Evolutionary conservation across 2,888 invertebrate genomes (phyloP), one percentile per base, ranked within the genome.

Genomic region (Trisateles emortualis): DNA sequence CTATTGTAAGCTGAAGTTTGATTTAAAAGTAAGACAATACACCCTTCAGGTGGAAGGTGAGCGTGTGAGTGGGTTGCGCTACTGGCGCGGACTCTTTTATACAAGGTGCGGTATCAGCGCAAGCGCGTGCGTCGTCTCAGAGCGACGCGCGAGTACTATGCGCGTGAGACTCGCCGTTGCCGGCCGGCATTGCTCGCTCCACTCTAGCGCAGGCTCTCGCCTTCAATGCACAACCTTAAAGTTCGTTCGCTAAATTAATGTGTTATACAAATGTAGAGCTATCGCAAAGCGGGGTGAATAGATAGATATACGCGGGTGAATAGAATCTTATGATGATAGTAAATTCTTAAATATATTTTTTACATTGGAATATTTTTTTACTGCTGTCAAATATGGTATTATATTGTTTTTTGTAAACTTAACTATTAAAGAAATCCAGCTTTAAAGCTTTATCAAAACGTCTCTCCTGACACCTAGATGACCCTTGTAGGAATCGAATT

Each of bases 111-210:
- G 58, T 87, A 86, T 88, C 89, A 76, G 79, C 63, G 45, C 54
- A 33, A 79, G 87, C 88, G 86, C 91, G 90, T 89, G 90, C 91
- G 90, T 78, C 74, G 84, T 67, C 71, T 48, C 52, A 62, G 82
- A 87, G 72, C 84, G 84, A 79, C 86, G 83, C 51, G 57, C 54
- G 61, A 10, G 57, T 43, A 53, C 75, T n/a, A n/a, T n/a, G n/a
- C n/a, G n/a, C n/a, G n/a, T n/a, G n/a, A n/a, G n/a, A n/a, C n/a
- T n/a, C n/a, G n/a, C n/a, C n/a, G n/a, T n/a, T n/a, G n/a, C n/a
- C 75, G 72, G 71, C 73, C 72, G 72, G 78, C 74, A 50, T 56
- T 52, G 48, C 78, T 69, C 82, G 73, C 68, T 78, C 79, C 85
- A 84, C 87, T 87, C 83, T 86, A 78, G 83, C 84, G 81, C 81